Conservation (phyloP, 2,888 invertebrate species). For the Amphipyra tragopoginis region DNA sequence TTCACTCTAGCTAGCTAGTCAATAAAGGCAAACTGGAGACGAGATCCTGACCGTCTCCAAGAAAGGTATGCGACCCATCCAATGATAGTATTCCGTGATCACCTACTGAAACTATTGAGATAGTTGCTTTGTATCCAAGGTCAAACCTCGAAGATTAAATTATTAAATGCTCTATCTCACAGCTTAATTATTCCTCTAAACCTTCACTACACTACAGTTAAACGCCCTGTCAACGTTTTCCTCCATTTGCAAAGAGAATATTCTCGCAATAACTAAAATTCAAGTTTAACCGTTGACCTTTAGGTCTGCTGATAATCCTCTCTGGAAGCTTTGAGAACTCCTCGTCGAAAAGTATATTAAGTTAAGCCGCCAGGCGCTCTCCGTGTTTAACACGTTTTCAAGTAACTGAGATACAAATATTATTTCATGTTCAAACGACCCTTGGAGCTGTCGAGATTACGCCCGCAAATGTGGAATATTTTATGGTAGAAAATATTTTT, state of each 20-base stretch:
- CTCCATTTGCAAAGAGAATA: neutral
- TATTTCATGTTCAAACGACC: slow-evolving; percentile 25
- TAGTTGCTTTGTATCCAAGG: too few species aligned
- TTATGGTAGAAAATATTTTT: slow-evolving; percentile 17
- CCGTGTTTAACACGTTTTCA: slow-evolving; percentile 14
- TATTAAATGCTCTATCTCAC: too few species aligned
- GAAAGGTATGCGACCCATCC: too few species aligned
- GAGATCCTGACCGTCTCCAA: too few species aligned
- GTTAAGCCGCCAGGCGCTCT: neutral
- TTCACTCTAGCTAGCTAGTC: too few species aligned
- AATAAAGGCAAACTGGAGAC: too few species aligned
- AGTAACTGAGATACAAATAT: slow-evolving; percentile 24
- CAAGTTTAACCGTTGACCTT: slow-evolving; percentile 11
- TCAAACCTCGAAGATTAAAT: too few species aligned
- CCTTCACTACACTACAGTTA: too few species aligned
- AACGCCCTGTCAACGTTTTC: too few species aligned
- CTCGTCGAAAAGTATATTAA: slow-evolving; percentile 1
- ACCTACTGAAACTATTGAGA: too few species aligned
- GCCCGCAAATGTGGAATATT: slow-evolving; percentile 2
- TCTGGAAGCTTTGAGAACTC: slow-evolving; percentile 1
- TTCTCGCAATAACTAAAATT: neutral
- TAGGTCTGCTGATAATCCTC: slow-evolving; percentile 9
- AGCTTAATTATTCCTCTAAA: too few species aligned
- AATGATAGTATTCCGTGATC: too few species aligned
- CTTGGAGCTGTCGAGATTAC: slow-evolving; percentile 10